Evolutionary conservation across 2,888 invertebrate species (phyloP).

Genomic region (Ctena decussata): DNA sequence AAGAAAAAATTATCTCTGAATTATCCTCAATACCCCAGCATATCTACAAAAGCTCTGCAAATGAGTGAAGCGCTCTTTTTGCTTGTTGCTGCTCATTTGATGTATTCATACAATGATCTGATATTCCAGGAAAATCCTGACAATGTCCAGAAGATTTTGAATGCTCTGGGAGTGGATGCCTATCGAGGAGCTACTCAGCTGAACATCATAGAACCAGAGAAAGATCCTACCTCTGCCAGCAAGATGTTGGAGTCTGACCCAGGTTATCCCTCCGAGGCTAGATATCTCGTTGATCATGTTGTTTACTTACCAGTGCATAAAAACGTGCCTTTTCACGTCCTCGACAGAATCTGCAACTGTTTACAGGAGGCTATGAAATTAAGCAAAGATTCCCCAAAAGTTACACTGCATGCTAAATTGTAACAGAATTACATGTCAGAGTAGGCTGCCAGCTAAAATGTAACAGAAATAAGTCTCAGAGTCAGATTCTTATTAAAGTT

Average conservation of each 20-base stretch:
- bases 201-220: constrained; percentile 83
- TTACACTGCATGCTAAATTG: constrained; percentile 67
- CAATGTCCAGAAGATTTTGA: constrained; percentile 78
- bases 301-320: constrained; percentile 86
- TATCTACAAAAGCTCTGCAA: too few relatives aligned
- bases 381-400: constrained; percentile 63
- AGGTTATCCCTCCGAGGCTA: constrained; percentile 83
- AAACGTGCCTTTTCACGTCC: constrained; percentile 83
- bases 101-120: too few relatives aligned
- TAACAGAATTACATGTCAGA: too few relatives aligned
- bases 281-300: constrained; percentile 86
- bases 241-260: constrained; percentile 54
- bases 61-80: too few relatives aligned
- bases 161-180: constrained; percentile 85
- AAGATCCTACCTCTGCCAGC: constrained; percentile 27
- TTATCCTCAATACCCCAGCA: too few relatives aligned
- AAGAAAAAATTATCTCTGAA: too few relatives aligned
- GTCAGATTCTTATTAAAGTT: too few relatives aligned
- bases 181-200: constrained; percentile 87
- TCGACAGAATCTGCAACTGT: constrained; percentile 80
- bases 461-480: too few relatives aligned
- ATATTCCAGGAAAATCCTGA: constrained; percentile 84
- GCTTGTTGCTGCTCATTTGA: too few relatives aligned
- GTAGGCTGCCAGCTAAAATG: too few relatives aligned
- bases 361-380: constrained; percentile 59